These are phyloP conservation scores for Catagonus wagneri DNA, from an alignment of 2,113 vertebrate genomes.

Conservation along the genomic window DNA sequence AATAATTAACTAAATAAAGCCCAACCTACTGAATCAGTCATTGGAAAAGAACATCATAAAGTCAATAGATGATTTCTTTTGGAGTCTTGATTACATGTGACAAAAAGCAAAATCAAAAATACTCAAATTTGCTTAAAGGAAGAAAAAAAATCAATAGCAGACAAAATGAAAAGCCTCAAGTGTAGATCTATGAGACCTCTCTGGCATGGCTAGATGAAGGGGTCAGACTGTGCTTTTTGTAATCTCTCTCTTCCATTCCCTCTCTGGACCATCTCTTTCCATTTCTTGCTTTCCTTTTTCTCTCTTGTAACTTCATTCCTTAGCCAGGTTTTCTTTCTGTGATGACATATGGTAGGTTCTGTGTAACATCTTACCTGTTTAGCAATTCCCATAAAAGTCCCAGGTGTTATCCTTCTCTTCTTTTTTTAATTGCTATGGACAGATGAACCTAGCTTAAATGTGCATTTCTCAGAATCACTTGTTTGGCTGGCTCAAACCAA, in stretches of 20 bases:
- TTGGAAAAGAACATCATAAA: not conserved
- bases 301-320: not conserved
- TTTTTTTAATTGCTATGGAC: not conserved
- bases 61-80: not conserved
- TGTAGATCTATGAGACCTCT: not conserved
- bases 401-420: not conserved
- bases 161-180: not conserved
- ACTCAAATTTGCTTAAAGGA: not conserved
- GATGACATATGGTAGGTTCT: not conserved
- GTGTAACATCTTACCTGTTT: not conserved
- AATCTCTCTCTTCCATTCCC: not conserved
- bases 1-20: not conserved
- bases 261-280: not conserved
- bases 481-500: not conserved
- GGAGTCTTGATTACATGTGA: not conserved
- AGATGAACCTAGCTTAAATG: not conserved
- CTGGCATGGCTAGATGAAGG: not conserved
- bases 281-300: conserved; percentile 14
- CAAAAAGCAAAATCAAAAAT: not conserved
- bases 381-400: not conserved
- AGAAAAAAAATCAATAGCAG: not conserved
- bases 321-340: not conserved
- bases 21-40: not conserved
- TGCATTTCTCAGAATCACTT: not conserved
- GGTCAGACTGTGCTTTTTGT: not conserved